A percentile compares a stretch with the other conserved stretches of the same genome.
Conservation (phyloP, 2,888 invertebrate genomes). For the Scaeva pyrastri region DNA sequence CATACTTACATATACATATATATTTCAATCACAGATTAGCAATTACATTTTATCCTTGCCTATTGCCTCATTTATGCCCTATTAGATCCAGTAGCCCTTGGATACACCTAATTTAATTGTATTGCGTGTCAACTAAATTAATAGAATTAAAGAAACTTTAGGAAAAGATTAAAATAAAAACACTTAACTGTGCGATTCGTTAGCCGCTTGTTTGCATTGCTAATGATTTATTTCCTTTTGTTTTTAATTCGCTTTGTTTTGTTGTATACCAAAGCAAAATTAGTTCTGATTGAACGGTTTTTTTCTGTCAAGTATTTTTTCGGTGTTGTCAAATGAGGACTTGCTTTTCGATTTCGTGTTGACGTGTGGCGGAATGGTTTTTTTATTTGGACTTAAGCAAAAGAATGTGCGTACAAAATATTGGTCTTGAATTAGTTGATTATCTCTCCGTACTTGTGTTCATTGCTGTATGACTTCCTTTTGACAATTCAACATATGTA, state of each 20-base stretch:
- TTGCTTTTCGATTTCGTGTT: background rate
- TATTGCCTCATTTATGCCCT: slow-evolving; percentile 10
- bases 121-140: slow-evolving; percentile 27
- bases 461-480: too few species aligned
- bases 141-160: slow-evolving; percentile 1
- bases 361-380: background rate
- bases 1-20: background rate
- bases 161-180: slow-evolving; percentile 28
- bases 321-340: background rate
- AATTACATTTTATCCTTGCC: slow-evolving; percentile 17
- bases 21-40: slow-evolving; percentile 26
- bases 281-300: slow-evolving; percentile 18
- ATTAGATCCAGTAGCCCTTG: slow-evolving; percentile 17
- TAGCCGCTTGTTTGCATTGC: slow-evolving; percentile 18
- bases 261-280: background rate
- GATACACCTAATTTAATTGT: slow-evolving; percentile 16
- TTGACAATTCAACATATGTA: too few species aligned
- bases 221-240: slow-evolving; percentile 17
- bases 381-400: background rate
- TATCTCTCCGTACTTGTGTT: too few species aligned
- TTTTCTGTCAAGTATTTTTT: background rate
- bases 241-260: background rate
- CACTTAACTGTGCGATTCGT: slow-evolving; percentile 24
- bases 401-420: background rate
- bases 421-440: background rate